Conservation (phyloP, 37 sponge, comb jelly and placozoan genomes). For the Beroe ovata region DNA sequence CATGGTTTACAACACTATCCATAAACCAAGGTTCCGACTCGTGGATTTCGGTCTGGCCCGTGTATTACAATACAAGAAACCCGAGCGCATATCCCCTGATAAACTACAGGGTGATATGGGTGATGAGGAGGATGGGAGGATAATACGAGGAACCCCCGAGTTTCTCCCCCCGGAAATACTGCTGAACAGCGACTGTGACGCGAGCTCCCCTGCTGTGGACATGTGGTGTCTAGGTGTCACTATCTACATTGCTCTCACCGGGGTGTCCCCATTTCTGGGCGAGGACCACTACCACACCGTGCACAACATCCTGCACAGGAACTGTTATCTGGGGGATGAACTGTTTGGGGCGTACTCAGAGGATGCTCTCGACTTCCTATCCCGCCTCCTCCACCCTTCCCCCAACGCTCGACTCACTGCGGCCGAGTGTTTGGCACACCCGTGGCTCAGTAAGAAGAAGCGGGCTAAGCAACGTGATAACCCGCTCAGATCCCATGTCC, state of each 20-base stretch:
- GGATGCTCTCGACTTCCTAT: constrained; percentile 30
- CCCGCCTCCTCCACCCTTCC: background rate
- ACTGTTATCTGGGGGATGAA: constrained; percentile 42
- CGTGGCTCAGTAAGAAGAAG: constrained; percentile 46
- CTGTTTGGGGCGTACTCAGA: constrained; percentile 43
- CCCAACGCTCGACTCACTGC: constrained; percentile 19
- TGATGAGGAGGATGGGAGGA: background rate
- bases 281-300: constrained; percentile 3
- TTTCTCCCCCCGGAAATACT: constrained; percentile 45
- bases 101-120: background rate
- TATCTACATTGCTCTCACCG: constrained; percentile 49
- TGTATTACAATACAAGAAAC: background rate
- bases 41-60: constrained; percentile 51
- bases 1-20: constrained; percentile 6
- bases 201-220: background rate
- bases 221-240: constrained; percentile 67
- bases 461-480: constrained; percentile 19
- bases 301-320: constrained; percentile 31
- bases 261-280: constrained; percentile 43
- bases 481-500: background rate
- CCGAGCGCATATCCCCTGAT: background rate
- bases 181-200: background rate
- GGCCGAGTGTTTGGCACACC: constrained; percentile 51
- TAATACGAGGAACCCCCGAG: constrained; percentile 36
- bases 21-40: background rate